These are phyloP conservation scores for Athene noctua DNA, from an alignment of 2,113 vertebrate genomes.

Conservation along the genomic window DNA sequence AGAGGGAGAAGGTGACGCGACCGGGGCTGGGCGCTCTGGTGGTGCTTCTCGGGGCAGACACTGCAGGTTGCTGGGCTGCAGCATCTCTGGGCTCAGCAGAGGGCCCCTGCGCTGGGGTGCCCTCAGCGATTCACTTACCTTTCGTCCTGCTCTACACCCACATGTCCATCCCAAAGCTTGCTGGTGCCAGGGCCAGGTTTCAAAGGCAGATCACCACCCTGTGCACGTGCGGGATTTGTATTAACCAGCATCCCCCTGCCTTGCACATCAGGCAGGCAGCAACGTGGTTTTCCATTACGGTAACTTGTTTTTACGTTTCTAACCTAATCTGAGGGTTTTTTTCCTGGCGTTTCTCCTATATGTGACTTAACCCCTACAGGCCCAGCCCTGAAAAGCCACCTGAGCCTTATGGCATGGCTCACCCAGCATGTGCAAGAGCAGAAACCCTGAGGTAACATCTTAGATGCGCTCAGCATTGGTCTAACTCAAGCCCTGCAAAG, in stretches of 20 bases:
- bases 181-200: no score
- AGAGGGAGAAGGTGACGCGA: no score
- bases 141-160: not conserved
- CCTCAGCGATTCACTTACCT: no score
- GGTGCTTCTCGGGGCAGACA: not conserved
- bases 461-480: no score
- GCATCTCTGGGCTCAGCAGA: not conserved
- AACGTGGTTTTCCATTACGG: accelerated
- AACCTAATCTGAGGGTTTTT: not conserved
- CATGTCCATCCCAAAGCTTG: accelerated
- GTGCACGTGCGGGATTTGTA: not conserved
- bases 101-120: not conserved
- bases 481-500: not conserved
- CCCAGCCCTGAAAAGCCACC: not conserved
- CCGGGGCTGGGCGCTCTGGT: accelerated
- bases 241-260: not conserved
- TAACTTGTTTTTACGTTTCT: not conserved
- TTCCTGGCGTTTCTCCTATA: not conserved
- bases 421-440: not conserved
- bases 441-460: not conserved
- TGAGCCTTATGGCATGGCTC: not conserved
- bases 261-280: not conserved
- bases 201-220: not conserved
- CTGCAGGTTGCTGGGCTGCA: not conserved
- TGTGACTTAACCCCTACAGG: not conserved